Conservation (phyloP, 30 jellyfish, hydroid and myxozoan genomes). For the Hydra vulgaris region DNA sequence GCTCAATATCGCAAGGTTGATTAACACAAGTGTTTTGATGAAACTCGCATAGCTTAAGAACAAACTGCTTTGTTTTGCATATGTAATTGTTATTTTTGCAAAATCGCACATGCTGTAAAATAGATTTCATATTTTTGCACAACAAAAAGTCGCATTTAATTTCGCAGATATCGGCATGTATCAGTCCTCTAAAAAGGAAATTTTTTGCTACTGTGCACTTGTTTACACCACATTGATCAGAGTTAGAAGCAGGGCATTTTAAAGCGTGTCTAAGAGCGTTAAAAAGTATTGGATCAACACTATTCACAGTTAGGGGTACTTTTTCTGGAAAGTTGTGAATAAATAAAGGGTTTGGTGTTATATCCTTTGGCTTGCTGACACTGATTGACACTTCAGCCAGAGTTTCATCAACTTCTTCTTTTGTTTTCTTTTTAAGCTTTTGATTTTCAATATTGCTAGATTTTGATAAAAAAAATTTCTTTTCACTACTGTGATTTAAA, state of each 20-base stretch:
- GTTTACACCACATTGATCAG: background rate
- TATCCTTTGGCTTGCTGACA: background rate
- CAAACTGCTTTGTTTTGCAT: background rate
- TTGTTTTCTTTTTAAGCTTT: background rate
- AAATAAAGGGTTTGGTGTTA: background rate
- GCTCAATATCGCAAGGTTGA: background rate
- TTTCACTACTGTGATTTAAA: background rate
- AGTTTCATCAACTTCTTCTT: background rate
- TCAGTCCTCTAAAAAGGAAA: background rate
- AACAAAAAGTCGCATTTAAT: background rate
- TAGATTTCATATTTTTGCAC: background rate
- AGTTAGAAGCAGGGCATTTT: background rate
- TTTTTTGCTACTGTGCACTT: background rate
- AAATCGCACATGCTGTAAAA: background rate
- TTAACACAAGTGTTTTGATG: background rate
- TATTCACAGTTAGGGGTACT: background rate
- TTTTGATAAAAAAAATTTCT: background rate
- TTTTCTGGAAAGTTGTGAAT: background rate
- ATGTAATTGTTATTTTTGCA: background rate
- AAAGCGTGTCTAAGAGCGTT: background rate
- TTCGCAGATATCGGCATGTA: background rate
- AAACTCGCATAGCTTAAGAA: background rate
- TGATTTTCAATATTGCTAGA: background rate
- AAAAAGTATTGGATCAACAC: background rate
- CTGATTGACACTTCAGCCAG: background rate